These are phyloP conservation scores for Tetragonula clypearis DNA, from an alignment of 1,140 invertebrate species.

Conservation along the genomic window DNA sequence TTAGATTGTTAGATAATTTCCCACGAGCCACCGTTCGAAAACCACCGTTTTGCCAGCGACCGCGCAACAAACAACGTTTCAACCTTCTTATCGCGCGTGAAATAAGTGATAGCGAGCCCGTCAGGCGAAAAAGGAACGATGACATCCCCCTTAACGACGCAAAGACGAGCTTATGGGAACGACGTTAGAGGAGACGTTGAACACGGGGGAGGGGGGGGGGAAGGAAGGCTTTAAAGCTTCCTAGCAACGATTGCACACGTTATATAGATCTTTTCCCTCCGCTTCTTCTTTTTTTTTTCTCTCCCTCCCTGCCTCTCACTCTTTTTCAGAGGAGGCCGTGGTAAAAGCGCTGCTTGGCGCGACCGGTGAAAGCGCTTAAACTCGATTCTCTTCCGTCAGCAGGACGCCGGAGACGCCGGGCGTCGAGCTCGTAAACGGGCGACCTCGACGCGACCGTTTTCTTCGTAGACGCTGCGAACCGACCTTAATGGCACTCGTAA, in stretches of 20 bases:
- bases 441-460: constrained; percentile 42
- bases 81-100: background rate
- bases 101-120: background rate
- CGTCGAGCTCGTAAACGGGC: constrained; percentile 61
- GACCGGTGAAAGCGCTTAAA: constrained; percentile 46
- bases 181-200: background rate
- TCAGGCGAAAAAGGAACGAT: no score
- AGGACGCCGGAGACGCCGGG: constrained; percentile 8
- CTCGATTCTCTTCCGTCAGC: constrained; percentile 46
- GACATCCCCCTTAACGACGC: background rate
- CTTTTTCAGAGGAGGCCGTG: background rate
- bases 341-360: constrained; percentile 5
- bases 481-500: constrained; percentile 73
- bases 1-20: no score
- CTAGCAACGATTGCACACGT: background rate
- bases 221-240: background rate
- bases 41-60: background rate
- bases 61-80: background rate
- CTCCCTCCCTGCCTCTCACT: no score
- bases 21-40: no score
- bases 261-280: background rate
- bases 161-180: background rate
- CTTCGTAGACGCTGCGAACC: constrained; percentile 25
- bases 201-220: background rate
- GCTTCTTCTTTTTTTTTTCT: no score